Conservation (phyloP, 2,888 invertebrate species). For the Apoda limacodes region DNA sequence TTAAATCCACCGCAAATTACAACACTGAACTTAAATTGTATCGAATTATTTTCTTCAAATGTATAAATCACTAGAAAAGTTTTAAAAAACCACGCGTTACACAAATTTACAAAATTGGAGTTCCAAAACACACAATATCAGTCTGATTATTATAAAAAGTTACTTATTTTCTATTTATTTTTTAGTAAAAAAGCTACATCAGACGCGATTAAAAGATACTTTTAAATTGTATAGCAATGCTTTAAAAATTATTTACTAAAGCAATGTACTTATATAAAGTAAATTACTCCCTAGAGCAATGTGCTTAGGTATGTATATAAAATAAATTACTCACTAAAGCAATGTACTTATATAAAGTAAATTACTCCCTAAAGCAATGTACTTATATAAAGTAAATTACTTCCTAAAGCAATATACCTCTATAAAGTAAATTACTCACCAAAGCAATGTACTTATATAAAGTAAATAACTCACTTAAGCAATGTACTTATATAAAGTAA, state of each 20-base stretch:
- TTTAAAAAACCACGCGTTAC: slow-evolving; percentile 30
- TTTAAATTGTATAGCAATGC: slow-evolving; percentile 35
- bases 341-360: slow-evolving; percentile 23
- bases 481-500: slow-evolving; percentile 41
- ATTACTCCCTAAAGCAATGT: not conserved
- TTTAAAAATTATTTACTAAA: slow-evolving; percentile 52
- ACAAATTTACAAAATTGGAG: slow-evolving; percentile 44
- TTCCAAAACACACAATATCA: slow-evolving; percentile 33
- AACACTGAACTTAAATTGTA: too few relatives aligned
- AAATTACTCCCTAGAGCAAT: not conserved
- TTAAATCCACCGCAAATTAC: too few relatives aligned
- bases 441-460: slow-evolving; percentile 40
- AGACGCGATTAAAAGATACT: slow-evolving; percentile 8
- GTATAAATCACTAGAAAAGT: too few relatives aligned
- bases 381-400: slow-evolving; percentile 33
- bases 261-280: slow-evolving; percentile 25
- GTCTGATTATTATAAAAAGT: slow-evolving; percentile 44
- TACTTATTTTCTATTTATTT: slow-evolving; percentile 32
- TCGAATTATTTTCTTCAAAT: too few relatives aligned
- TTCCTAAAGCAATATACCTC: slow-evolving; percentile 37
- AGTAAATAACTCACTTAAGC: too few relatives aligned
- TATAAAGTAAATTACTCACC: slow-evolving; percentile 6
- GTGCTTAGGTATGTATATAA: not conserved
- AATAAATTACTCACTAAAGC: slow-evolving; percentile 47
- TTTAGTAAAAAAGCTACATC: slow-evolving; percentile 63